Base-by-base conservation (phyloP, 2,888 invertebrate species). In the Coelopa pilipes region DNA sequence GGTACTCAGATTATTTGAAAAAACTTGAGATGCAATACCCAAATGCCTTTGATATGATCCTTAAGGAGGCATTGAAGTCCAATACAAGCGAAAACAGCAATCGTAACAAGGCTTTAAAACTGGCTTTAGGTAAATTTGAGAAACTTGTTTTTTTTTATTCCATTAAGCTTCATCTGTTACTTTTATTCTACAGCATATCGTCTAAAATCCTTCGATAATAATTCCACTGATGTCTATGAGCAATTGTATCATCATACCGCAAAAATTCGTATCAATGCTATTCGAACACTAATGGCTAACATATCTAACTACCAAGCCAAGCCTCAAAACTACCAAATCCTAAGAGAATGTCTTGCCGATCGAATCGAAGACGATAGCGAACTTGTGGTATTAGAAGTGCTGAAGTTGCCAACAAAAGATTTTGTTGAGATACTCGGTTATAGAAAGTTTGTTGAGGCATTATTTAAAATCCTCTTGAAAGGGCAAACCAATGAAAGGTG, bases 231-330 rank as follows among this genome's bases (percentile, higher is more conserved):
- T 70, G 88, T 93, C 0, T 91, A 93, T 80, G 91, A 93, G 82
- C 92, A 92, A 78, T 86, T 96, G 0, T 93, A 94, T 80, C 94
- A 96, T 85, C 88, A 92, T 0, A 92, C 91, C 80, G 85, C 92
- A 0, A 87, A 90, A 65, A 89, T 93, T 70, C 90, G 96, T 77
- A 87, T 90, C 1, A 88, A 90, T 80, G 94, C 94, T 0, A 88
- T 96, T 0, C 89, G 91, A 78, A 90, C 90, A 77, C 87, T 96
- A 12, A 86, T 90, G 0, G 88, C 90, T 75, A 89, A 91, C 76
- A 85, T 89, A 0, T 89, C 89, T 60, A 89, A 92, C 9, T 79
- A 80, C 34, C 80, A 82, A 79, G 82, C 88, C 47, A 77, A 79
- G 0, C 77, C 80, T 34, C 82, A 82, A 46, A 80, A 82, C 67